phyloP scores from a whole-genome alignment of 2,113 vertebrate species.

The Synodontis membranacea region DNA sequence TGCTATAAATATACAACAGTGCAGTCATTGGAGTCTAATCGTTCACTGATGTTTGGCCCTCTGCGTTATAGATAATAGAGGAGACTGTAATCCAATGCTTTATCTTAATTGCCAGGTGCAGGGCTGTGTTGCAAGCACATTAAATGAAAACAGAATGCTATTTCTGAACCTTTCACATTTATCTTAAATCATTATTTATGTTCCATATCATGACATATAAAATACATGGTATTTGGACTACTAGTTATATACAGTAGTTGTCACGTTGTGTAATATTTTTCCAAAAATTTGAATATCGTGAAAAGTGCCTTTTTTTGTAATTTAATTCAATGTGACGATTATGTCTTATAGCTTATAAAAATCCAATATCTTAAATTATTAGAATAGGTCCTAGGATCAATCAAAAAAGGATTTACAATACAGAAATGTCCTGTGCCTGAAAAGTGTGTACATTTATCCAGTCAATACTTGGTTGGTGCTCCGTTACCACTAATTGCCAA shows the following conservation, averaged over 20 bases:
- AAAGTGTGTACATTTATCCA: too few species aligned
- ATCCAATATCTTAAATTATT: too few species aligned
- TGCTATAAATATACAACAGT: constrained; percentile 68
- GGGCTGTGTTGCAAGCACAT: neutral
- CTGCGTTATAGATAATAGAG: constrained; percentile 48
- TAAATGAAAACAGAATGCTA: neutral
- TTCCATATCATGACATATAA: neutral
- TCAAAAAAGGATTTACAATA: too few species aligned
- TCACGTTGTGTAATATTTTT: neutral
- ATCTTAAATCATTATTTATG: neutral
- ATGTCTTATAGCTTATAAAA: too few species aligned
- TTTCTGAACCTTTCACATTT: neutral
- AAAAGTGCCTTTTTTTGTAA: too few species aligned
- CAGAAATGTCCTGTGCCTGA: too few species aligned
- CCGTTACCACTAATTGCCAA: too few species aligned
- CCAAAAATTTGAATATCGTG: too few species aligned
- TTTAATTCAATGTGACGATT: too few species aligned
- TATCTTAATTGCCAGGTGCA: constrained; percentile 26
- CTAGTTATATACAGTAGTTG: neutral
- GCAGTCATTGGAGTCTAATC: constrained; percentile 63
- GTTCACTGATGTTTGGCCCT: constrained; percentile 71
- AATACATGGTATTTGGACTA: neutral
- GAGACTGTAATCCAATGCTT: constrained; percentile 43
- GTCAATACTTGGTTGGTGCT: too few species aligned
- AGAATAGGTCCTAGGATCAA: too few species aligned